These are phyloP conservation scores for Drosophila pseudoananassae DNA, from an alignment of 1,140 invertebrate species.

Conservation along the genomic window DNA sequence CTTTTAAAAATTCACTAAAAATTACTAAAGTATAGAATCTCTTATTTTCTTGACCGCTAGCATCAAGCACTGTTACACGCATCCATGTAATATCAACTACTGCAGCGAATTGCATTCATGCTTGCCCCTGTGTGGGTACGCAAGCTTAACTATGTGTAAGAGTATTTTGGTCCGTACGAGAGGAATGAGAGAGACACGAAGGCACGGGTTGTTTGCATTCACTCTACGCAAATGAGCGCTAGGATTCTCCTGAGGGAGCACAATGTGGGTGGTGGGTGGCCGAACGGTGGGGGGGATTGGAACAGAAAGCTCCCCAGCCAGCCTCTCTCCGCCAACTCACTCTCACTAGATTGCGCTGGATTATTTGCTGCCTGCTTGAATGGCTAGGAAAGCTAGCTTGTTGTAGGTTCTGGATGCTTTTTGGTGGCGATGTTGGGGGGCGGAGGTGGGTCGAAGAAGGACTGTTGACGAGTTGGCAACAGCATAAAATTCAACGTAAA, in stretches of 20 bases:
- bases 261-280: constrained; percentile 9
- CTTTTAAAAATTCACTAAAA: too few relatives aligned
- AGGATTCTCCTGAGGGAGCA: constrained; percentile 36
- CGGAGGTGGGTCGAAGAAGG: constrained; percentile 47
- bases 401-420: constrained; percentile 31
- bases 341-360: constrained; percentile 70
- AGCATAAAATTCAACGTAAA: constrained; percentile 58
- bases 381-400: constrained; percentile 56
- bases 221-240: constrained; percentile 79
- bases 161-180: constrained; percentile 25
- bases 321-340: constrained; percentile 53
- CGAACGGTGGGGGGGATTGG: not conserved
- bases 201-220: constrained; percentile 74
- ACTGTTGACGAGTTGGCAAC: constrained; percentile 69
- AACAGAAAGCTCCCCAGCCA: constrained; percentile 2
- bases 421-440: constrained; percentile 24
- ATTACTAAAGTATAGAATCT: too few relatives aligned
- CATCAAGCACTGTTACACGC: constrained; percentile 62
- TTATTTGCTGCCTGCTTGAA: constrained; percentile 52
- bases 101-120: constrained; percentile 70
- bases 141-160: constrained; percentile 26
- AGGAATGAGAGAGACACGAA: constrained; percentile 25
- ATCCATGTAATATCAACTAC: constrained; percentile 44
- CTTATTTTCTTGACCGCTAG: constrained; percentile 1
- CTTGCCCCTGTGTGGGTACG: constrained; percentile 49